phyloP scores from a whole-genome alignment of 2,888 invertebrate species.

The Hermodice carunculata region DNA sequence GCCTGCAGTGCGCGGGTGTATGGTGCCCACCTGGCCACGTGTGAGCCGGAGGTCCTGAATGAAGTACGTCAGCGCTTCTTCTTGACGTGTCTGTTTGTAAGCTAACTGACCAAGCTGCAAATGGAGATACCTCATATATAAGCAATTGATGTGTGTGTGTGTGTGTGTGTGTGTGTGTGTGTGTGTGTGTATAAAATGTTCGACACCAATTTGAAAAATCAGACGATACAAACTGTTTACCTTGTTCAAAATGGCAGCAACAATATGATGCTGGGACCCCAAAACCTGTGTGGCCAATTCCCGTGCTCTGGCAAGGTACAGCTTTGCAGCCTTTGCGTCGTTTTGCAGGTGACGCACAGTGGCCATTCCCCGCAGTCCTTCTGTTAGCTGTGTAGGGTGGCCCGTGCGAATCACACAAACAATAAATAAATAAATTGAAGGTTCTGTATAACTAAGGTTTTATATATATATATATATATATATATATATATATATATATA shows the following conservation, averaged over 20 bases:
- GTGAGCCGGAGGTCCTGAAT: constrained; percentile 53
- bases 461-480: too few relatives aligned
- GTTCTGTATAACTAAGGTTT: too few relatives aligned
- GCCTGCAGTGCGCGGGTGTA: constrained; percentile 49
- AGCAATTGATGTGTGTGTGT: too few relatives aligned
- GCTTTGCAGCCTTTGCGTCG: constrained; percentile 46
- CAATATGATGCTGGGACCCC: constrained; percentile 50
- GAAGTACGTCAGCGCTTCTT: constrained; percentile 52
- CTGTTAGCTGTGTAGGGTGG: too few relatives aligned
- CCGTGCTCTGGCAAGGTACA: constrained; percentile 44
- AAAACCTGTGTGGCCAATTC: constrained; percentile 50
- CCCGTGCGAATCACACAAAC: too few relatives aligned
- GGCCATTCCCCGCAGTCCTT: constrained; percentile 50
- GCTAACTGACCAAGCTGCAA: constrained; percentile 54
- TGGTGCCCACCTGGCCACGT: constrained; percentile 50
- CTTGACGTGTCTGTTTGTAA: constrained; percentile 50
- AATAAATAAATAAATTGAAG: too few relatives aligned
- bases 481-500: not conserved
- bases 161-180: too few relatives aligned
- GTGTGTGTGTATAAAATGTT: too few relatives aligned
- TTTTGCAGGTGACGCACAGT: constrained; percentile 44
- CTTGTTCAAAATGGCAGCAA: constrained; percentile 51
- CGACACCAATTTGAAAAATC: too few relatives aligned
- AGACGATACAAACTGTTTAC: too few relatives aligned
- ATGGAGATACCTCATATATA: too few relatives aligned